Conservation (phyloP, 2,113 vertebrate genomes). For the Pachypanchax playfairii region DNA sequence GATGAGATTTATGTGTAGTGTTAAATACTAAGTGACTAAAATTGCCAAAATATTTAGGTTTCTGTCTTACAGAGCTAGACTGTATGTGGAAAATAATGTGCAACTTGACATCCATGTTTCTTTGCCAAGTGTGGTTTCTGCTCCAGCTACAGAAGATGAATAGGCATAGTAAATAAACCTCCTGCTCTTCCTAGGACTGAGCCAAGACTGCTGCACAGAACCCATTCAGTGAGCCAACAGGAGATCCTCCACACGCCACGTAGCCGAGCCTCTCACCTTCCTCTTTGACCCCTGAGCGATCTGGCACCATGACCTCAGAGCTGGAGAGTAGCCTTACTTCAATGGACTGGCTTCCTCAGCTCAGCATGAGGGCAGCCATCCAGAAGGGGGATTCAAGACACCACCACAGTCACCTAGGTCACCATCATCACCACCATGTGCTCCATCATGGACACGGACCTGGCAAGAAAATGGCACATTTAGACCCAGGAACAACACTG, state of each 20-base stretch:
- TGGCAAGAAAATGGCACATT: slow-evolving; percentile 83
- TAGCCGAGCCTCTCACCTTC: slow-evolving; percentile 35
- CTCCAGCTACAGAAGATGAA: slow-evolving; percentile 59
- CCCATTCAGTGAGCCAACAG: slow-evolving; percentile 69
- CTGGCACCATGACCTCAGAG: slow-evolving; percentile 87
- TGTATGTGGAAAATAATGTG: slow-evolving; percentile 56
- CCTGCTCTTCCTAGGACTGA: slow-evolving; percentile 72
- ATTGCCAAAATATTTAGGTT: slow-evolving; percentile 52
- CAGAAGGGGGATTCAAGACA: slow-evolving; percentile 82
- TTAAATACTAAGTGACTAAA: slow-evolving; percentile 31
- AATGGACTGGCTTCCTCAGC: slow-evolving; percentile 94
- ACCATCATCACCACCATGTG: slow-evolving; percentile 66
- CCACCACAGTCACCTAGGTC: slow-evolving; percentile 62
- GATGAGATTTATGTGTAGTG: slow-evolving; percentile 15
- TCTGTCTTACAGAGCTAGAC: slow-evolving; percentile 35
- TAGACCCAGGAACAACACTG: slow-evolving; percentile 87
- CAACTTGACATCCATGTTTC: slow-evolving; percentile 54
- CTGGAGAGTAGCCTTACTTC: slow-evolving; percentile 93
- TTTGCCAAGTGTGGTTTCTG: slow-evolving; percentile 61
- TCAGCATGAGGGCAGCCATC: slow-evolving; percentile 89
- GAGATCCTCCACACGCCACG: slow-evolving; percentile 48
- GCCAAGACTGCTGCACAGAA: slow-evolving; percentile 67
- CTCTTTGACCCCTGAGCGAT: slow-evolving; percentile 27
- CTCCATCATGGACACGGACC: slow-evolving; percentile 79
- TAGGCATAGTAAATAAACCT: slow-evolving; percentile 64